A percentile compares a stretch with the other conserved stretches of the same genome.
Conservation (phyloP, 2,888 invertebrate genomes). For the Microplitis deprimator region DNA sequence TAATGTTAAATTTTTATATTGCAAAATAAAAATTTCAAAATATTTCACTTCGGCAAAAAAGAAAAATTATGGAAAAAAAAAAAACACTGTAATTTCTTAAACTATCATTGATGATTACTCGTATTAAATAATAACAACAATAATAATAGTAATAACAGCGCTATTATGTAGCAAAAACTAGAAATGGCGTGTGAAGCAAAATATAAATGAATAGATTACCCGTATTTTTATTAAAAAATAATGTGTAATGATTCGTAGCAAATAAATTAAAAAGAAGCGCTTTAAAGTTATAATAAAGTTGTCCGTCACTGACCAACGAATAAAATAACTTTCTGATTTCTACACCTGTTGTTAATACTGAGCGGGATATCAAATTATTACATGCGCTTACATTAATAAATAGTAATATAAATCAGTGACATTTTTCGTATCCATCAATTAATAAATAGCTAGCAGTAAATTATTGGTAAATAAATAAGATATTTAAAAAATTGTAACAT, state of each 20-base stretch:
- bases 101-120: no score
- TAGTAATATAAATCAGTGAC: no score
- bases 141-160: no score
- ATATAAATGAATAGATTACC: not conserved
- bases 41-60: no score
- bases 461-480: not conserved
- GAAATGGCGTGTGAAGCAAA: slow-evolving; percentile 18
- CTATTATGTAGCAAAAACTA: not conserved
- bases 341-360: not conserved
- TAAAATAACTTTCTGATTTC: slow-evolving; percentile 14
- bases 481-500: slow-evolving; percentile 20
- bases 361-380: not conserved
- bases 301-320: not conserved
- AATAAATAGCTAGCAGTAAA: not conserved
- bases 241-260: slow-evolving; percentile 18
- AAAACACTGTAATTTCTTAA: no score
- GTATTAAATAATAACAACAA: no score
- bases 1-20: no score
- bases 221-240: slow-evolving; percentile 2
- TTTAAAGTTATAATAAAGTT: not conserved
- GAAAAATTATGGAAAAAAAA: no score
- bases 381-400: no score
- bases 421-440: not conserved
- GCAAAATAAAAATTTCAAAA: no score
- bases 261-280: slow-evolving; percentile 11